phyloP scores from a whole-genome alignment of 2,797 vertebrate species.

The Salmo trutta region DNA sequence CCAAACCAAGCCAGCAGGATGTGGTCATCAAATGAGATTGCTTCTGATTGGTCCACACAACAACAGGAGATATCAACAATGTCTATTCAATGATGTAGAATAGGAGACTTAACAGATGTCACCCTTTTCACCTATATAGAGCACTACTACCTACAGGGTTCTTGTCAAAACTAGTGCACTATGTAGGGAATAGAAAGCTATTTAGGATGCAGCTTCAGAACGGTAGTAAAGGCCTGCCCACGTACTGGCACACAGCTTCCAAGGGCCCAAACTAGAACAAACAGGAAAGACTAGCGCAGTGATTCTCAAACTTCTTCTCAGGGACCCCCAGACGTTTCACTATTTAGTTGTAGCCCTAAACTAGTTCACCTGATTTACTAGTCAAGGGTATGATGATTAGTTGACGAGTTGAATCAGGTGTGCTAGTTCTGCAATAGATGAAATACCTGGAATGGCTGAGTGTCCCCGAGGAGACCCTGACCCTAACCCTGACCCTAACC shows the following conservation, averaged over 20 bases:
- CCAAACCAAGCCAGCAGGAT: too few relatives aligned
- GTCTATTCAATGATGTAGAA: not conserved
- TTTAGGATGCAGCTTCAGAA: not conserved
- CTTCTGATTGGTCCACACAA: too few relatives aligned
- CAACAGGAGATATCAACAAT: not conserved
- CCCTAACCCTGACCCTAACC: too few relatives aligned
- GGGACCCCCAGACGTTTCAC: too few relatives aligned
- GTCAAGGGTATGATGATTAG: too few relatives aligned
- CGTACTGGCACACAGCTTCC: not conserved
- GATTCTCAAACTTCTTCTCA: not conserved
- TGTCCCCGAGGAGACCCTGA: too few relatives aligned
- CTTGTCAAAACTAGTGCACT: not conserved
- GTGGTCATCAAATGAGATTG: too few relatives aligned
- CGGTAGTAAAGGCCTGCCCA: not conserved
- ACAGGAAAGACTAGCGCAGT: not conserved
- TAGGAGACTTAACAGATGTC: not conserved
- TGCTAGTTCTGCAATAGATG: too few relatives aligned
- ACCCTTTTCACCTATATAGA: not conserved
- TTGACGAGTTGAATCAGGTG: too few relatives aligned
- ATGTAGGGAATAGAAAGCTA: not conserved
- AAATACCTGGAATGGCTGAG: too few relatives aligned
- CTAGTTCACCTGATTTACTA: too few relatives aligned
- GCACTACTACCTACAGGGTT: not conserved
- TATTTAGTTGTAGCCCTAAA: too few relatives aligned
- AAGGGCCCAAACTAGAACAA: not conserved